A percentile compares a stretch with the other conserved stretches of the same genome.
phyloP scores from a whole-genome alignment of 2,888 invertebrate genomes.

The Watsonalla cultraria region DNA sequence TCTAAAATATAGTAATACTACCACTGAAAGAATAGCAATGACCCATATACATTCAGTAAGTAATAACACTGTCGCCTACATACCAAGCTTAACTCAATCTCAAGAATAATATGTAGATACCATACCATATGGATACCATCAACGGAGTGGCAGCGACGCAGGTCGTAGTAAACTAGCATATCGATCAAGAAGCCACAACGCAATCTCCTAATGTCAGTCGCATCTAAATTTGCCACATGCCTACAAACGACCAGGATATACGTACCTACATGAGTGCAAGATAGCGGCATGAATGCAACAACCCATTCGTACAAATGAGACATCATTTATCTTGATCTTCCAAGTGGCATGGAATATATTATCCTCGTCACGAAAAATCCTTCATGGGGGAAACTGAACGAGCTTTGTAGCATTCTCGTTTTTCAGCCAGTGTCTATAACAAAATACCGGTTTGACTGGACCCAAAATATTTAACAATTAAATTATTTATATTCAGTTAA shows the following conservation, averaged over 20 bases:
- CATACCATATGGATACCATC: too few species aligned
- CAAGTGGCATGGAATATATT: neutral
- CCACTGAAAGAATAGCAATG: too few species aligned
- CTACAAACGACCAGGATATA: neutral
- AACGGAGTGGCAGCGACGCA: neutral
- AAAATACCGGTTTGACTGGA: too few species aligned
- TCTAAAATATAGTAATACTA: too few species aligned
- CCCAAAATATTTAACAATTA: too few species aligned
- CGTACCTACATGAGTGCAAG: neutral
- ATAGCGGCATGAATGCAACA: neutral
- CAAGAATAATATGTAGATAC: too few species aligned
- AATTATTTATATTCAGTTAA: too few species aligned
- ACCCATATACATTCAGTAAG: too few species aligned
- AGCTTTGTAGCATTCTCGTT: neutral
- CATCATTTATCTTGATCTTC: neutral
- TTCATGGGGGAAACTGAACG: neutral
- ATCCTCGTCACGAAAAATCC: neutral
- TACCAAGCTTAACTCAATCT: too few species aligned
- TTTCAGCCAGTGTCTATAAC: too few species aligned
- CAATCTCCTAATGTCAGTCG: neutral
- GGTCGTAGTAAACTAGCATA: neutral
- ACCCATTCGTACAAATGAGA: neutral
- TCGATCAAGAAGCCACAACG: neutral
- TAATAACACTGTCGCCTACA: too few species aligned
- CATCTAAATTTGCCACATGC: neutral